These are phyloP conservation scores for Mesembrinibis cayennensis DNA, from an alignment of 2,113 vertebrate genomes.

Conservation along the genomic window DNA sequence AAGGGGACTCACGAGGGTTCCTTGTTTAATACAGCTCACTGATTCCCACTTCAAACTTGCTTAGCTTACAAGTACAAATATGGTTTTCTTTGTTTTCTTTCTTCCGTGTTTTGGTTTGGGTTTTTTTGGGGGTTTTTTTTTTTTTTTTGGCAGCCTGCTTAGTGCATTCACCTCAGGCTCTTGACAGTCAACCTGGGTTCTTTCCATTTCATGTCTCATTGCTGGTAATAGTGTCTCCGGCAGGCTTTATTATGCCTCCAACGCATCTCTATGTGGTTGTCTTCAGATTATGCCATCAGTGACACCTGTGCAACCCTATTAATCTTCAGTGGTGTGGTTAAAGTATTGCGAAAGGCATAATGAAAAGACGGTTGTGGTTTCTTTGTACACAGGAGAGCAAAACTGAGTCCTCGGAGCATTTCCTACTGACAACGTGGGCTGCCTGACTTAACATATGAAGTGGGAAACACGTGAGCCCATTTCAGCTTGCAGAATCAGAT, in stretches of 20 bases:
- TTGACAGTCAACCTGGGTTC: background rate
- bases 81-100: background rate
- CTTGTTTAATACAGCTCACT: background rate
- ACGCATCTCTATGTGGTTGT: background rate
- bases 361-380: background rate
- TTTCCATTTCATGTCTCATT: background rate
- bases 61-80: background rate
- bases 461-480: background rate
- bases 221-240: background rate
- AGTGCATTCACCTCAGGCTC: background rate
- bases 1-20: background rate
- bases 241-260: background rate
- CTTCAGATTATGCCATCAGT: background rate
- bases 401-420: background rate
- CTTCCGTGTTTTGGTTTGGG: no score
- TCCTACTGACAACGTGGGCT: accelerated
- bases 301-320: background rate
- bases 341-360: background rate
- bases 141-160: background rate
- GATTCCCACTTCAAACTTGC: background rate
- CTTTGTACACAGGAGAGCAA: background rate
- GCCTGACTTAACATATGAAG: background rate
- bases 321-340: background rate
- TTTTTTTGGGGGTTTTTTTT: no score
- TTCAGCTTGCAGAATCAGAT: background rate